These are phyloP conservation scores for Sebastes wilsoni DNA, from an alignment of 2,797 vertebrate genomes.

Conservation along the genomic window DNA sequence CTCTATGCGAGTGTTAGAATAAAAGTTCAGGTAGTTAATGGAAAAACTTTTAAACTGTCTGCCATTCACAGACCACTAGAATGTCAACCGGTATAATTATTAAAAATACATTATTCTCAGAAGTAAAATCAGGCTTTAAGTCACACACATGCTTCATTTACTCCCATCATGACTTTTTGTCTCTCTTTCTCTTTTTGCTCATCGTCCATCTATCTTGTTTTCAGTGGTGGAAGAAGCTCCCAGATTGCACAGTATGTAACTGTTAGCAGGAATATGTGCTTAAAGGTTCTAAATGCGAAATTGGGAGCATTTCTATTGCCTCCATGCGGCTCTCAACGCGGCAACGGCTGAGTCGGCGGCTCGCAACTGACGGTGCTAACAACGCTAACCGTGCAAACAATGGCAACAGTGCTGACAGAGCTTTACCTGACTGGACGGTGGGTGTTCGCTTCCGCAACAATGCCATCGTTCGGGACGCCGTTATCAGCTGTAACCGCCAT, in stretches of 20 bases:
- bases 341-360: too few relatives aligned
- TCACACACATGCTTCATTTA: background rate
- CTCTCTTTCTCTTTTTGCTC: background rate
- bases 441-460: too few relatives aligned
- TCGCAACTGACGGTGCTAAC: too few relatives aligned
- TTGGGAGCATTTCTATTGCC: too few relatives aligned
- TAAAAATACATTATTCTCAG: background rate
- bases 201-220: background rate
- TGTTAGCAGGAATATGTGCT: background rate
- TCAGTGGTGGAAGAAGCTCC: background rate
- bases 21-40: constrained; percentile 53
- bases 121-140: background rate
- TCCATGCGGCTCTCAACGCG: too few relatives aligned
- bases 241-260: too few relatives aligned
- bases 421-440: background rate
- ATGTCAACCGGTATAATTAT: background rate
- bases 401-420: background rate
- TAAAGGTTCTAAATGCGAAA: background rate
- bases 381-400: too few relatives aligned
- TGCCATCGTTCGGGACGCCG: too few relatives aligned
- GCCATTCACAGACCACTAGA: constrained; percentile 8
- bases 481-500: too few relatives aligned
- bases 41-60: constrained; percentile 41
- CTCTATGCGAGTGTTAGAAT: constrained; percentile 32
- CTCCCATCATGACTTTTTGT: background rate